These are phyloP conservation scores for Hippoglossus stenolepis DNA, from an alignment of 2,113 vertebrate species.

Conservation along the genomic window DNA sequence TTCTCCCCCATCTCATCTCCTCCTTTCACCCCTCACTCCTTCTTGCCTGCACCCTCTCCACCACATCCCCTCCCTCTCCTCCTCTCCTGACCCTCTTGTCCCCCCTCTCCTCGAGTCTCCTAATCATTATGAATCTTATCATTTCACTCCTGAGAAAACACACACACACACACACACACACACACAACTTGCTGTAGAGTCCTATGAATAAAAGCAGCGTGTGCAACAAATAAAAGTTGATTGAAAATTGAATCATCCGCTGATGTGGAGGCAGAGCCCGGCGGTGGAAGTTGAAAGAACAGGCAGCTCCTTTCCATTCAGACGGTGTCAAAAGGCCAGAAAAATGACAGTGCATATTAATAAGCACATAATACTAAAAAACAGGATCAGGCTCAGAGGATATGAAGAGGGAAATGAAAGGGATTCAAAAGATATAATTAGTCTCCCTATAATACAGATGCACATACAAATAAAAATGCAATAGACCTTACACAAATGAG, in stretches of 20 bases:
- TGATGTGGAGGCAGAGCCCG: neutral
- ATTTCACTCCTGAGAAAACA: conserved; percentile 9
- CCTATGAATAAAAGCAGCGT: conserved; percentile 50
- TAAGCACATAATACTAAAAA: conserved; percentile 14
- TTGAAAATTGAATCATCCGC: conserved; percentile 10
- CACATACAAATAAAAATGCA: neutral
- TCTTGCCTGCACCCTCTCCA: conserved; percentile 13
- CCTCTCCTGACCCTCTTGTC: conserved; percentile 3
- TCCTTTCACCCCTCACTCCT: conserved; percentile 6
- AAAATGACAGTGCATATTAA: conserved; percentile 37
- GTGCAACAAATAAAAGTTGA: conserved; percentile 44
- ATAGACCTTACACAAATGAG: neutral
- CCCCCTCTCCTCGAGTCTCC: conserved; percentile 17
- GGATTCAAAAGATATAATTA: conserved; percentile 6
- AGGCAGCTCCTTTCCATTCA: conserved; percentile 27
- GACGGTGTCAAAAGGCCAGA: conserved; percentile 33
- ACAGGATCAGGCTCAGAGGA: neutral
- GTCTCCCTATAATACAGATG: neutral
- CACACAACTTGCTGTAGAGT: neutral
- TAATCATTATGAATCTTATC: conserved; percentile 40
- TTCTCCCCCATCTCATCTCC: conserved; percentile 32
- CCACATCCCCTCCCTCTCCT: neutral
- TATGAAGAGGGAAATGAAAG: conserved; percentile 26
- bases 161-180: conserved; percentile 10
- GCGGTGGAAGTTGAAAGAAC: neutral